Evolutionary conservation across 2,113 vertebrate genomes (phyloP).

Genomic region (Trogon surrucura): DNA sequence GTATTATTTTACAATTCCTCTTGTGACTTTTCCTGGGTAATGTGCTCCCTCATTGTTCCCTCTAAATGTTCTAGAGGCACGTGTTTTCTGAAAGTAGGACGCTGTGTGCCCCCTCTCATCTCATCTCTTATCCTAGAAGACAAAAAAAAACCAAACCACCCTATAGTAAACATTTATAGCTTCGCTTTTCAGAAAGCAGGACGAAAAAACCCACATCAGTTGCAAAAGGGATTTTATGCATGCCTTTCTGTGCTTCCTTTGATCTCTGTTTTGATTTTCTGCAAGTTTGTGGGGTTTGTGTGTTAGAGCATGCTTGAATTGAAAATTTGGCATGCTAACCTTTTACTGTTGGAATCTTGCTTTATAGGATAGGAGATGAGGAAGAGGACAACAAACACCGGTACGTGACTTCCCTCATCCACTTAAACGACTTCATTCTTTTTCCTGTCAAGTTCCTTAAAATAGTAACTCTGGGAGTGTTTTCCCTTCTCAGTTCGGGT

Average conservation of each 20-base stretch:
- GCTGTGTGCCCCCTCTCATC: not conserved
- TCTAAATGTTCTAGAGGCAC: not conserved
- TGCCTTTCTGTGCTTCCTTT: constrained; percentile 54
- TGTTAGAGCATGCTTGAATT: constrained; percentile 41
- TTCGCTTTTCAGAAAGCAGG: not conserved
- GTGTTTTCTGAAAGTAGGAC: not conserved
- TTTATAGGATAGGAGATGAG: constrained; percentile 72
- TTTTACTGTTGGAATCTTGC: constrained; percentile 66
- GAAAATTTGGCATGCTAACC: constrained; percentile 49
- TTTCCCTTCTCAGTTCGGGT: not conserved
- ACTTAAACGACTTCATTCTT: not conserved
- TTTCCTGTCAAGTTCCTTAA: not conserved
- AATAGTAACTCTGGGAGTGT: not conserved
- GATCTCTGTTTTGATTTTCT: constrained; percentile 43
- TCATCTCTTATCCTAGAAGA: constrained; percentile 42
- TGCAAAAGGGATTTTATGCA: constrained; percentile 51
- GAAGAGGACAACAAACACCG: constrained; percentile 71
- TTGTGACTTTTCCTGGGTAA: not conserved
- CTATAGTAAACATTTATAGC: not conserved
- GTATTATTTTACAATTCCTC: not conserved
- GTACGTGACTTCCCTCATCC: constrained; percentile 38
- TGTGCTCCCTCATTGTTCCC: not conserved
- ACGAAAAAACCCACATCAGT: not conserved
- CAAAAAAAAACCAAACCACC: not conserved
- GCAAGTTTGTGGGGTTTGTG: not conserved